These are phyloP conservation scores for Scatophagus argus DNA, from an alignment of 2,113 vertebrate species.

Conservation along the genomic window DNA sequence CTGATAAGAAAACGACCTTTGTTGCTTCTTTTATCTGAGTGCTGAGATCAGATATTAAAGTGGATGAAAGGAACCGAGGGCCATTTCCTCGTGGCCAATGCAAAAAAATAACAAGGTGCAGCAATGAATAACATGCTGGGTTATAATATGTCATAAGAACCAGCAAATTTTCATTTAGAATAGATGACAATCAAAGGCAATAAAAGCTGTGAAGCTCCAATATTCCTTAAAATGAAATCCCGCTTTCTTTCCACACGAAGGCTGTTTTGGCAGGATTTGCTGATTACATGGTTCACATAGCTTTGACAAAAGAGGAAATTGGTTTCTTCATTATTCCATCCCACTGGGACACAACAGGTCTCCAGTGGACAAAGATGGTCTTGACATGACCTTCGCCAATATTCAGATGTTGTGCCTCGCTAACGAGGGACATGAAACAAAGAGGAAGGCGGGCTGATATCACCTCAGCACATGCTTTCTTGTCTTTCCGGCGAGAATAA, in stretches of 20 bases:
- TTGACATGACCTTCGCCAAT: conserved; percentile 58
- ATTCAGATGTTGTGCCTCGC: conserved; percentile 42
- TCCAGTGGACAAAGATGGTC: conserved; percentile 52
- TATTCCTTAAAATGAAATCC: conserved; percentile 64
- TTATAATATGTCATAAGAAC: conserved; percentile 36
- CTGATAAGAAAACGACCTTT: conserved; percentile 37
- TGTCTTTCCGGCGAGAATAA: conserved; percentile 20
- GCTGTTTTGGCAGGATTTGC: conserved; percentile 55
- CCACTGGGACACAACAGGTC: conserved; percentile 59
- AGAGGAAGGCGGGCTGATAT: conserved; percentile 32
- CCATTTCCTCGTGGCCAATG: conserved; percentile 40
- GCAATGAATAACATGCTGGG: conserved; percentile 35
- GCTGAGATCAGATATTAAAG: conserved; percentile 55
- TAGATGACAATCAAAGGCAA: conserved; percentile 69
- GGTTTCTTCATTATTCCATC: conserved; percentile 64
- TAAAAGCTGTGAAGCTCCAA: conserved; percentile 56
- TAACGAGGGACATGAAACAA: conserved; percentile 45
- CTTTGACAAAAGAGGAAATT: conserved; percentile 65
- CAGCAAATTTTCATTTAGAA: conserved; percentile 57
- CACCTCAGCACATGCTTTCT: conserved; percentile 1
- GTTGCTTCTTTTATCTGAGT: conserved; percentile 5
- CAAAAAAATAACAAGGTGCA: conserved; percentile 12
- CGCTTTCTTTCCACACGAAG: conserved; percentile 42
- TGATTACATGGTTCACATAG: conserved; percentile 63
- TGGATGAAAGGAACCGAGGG: conserved; percentile 45